Conservation (phyloP, 2,888 invertebrate genomes). For the Eustalomyia histrio region DNA sequence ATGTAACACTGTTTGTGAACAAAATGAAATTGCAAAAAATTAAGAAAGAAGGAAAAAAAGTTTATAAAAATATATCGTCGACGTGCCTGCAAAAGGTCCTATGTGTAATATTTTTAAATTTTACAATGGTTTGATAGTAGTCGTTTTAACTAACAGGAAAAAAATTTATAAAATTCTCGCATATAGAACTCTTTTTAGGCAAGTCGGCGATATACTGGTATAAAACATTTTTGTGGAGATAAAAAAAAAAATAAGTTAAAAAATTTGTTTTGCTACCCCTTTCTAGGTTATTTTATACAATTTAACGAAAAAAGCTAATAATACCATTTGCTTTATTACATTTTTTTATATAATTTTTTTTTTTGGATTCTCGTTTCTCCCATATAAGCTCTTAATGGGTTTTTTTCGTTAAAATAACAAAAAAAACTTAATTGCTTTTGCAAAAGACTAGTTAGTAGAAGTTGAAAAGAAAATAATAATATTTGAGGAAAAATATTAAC, state of each 20-base stretch:
- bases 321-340: slow-evolving; percentile 67
- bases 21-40: slow-evolving; percentile 59
- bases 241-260: slow-evolving; percentile 61
- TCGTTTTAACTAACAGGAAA: too few species aligned
- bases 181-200: too few species aligned
- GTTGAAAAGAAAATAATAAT: background rate
- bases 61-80: background rate
- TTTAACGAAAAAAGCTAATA: slow-evolving; percentile 54
- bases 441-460: slow-evolving; percentile 32
- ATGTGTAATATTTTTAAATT: too few species aligned
- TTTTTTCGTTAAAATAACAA: slow-evolving; percentile 24
- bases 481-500: slow-evolving; percentile 15
- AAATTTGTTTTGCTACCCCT: slow-evolving; percentile 62
- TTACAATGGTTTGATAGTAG: too few species aligned
- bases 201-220: too few species aligned
- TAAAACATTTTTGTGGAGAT: slow-evolving; percentile 30
- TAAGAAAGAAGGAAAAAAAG: background rate
- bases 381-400: slow-evolving; percentile 55
- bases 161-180: too few species aligned
- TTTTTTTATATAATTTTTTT: slow-evolving; percentile 71
- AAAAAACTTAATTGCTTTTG: slow-evolving; percentile 62
- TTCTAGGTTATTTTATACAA: background rate
- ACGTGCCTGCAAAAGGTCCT: too few species aligned
- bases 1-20: slow-evolving; percentile 28
- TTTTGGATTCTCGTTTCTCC: slow-evolving; percentile 68